Conservation (phyloP, 1,140 invertebrate species). For the Grapholita molesta region DNA sequence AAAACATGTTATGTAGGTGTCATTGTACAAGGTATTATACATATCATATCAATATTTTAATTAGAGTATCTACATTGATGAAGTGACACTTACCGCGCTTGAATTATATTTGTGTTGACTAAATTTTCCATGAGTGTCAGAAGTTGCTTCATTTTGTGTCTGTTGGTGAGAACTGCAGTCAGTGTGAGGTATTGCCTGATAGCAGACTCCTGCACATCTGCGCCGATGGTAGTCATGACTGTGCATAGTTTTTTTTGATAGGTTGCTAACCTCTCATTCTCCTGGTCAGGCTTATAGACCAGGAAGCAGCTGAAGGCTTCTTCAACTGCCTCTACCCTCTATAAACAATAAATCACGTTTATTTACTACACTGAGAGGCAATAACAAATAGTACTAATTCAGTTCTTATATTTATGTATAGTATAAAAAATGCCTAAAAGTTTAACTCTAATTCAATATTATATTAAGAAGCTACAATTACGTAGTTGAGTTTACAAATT, state of each 20-base stretch:
- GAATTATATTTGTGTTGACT: slow-evolving; percentile 82
- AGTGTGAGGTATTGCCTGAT: slow-evolving; percentile 84
- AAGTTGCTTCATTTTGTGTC: slow-evolving; percentile 84
- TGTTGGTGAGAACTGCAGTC: slow-evolving; percentile 84
- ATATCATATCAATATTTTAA: too few species aligned
- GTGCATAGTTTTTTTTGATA: slow-evolving; percentile 82
- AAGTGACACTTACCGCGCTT: slow-evolving; percentile 80
- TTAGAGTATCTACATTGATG: too few species aligned
- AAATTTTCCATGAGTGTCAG: slow-evolving; percentile 85
- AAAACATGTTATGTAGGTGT: too few species aligned
- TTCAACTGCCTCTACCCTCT: slow-evolving; percentile 90
- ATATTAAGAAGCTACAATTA: background rate
- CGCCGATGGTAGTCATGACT: slow-evolving; percentile 73
- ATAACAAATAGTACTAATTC: background rate
- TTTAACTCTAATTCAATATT: background rate
- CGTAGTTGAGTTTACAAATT: background rate
- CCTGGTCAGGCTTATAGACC: slow-evolving; percentile 83
- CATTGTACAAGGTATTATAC: too few species aligned
- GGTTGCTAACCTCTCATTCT: slow-evolving; percentile 81
- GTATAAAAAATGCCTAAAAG: background rate
- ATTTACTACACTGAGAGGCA: background rate
- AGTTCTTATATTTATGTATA: background rate
- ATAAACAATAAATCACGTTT: slow-evolving; percentile 31
- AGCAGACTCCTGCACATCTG: slow-evolving; percentile 85
- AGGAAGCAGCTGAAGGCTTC: slow-evolving; percentile 93